These are phyloP conservation scores for Empis stercorea DNA, from an alignment of 2,888 invertebrate species.

Conservation along the genomic window DNA sequence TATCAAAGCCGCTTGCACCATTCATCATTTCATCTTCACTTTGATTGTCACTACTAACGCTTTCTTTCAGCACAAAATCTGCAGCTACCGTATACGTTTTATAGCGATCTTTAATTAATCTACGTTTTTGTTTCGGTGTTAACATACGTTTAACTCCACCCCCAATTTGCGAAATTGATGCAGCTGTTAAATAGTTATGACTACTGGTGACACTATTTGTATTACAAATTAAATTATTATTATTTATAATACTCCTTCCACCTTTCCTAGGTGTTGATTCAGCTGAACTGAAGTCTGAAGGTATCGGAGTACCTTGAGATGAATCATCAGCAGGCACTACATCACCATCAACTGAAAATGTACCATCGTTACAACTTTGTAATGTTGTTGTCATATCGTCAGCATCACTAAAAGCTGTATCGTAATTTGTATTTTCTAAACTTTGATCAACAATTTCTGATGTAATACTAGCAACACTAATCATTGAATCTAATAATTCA, in stretches of 20 bases:
- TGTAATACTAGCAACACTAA: conserved; percentile 70
- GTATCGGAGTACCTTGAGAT: conserved; percentile 48
- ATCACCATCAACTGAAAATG: conserved; percentile 19
- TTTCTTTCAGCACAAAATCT: conserved; percentile 36
- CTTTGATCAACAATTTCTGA: conserved; percentile 57
- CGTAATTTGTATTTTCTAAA: conserved; percentile 33
- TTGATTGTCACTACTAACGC: conserved; percentile 4
- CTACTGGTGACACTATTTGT: not conserved
- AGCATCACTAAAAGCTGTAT: conserved; percentile 44
- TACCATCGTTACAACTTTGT: conserved; percentile 40
- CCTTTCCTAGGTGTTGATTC: conserved; percentile 63
- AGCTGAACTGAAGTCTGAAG: conserved; percentile 59
- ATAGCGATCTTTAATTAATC: conserved; percentile 62
- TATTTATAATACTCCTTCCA: conserved; percentile 23
- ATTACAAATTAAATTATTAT: conserved; percentile 26
- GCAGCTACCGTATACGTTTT: conserved; percentile 71
- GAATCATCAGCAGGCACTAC: conserved; percentile 37
- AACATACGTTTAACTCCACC: conserved; percentile 30
- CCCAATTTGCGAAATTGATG: conserved; percentile 11
- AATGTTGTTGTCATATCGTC: conserved; percentile 45
- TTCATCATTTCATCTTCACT: not conserved
- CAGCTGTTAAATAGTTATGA: not conserved
- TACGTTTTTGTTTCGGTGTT: conserved; percentile 67
- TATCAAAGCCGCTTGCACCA: conserved; percentile 14
- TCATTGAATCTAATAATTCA: conserved; percentile 62